A percentile compares a stretch with the other conserved stretches of the same genome.
phyloP scores from a whole-genome alignment of 2,888 invertebrate species.

The Sesia bembeciformis region DNA sequence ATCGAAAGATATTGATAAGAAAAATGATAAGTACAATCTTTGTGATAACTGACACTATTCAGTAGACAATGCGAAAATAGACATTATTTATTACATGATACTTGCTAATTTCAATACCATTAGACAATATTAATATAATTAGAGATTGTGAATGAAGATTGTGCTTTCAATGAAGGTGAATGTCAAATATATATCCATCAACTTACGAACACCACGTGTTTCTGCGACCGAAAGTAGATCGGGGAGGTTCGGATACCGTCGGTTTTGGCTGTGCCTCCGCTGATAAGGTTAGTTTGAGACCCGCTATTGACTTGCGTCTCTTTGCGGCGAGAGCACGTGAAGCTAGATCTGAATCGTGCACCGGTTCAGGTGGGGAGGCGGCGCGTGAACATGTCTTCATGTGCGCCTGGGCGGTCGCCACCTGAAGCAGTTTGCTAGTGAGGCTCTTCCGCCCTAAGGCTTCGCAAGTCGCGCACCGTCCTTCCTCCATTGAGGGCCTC shows the following conservation, averaged over 20 bases:
- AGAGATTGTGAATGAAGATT: too few relatives aligned
- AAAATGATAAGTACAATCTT: neutral
- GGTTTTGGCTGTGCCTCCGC: slow-evolving; percentile 41
- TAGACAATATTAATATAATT: too few relatives aligned
- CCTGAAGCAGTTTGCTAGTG: slow-evolving; percentile 61
- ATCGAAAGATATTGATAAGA: neutral
- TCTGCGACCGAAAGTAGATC: slow-evolving; percentile 50
- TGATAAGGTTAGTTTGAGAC: slow-evolving; percentile 52
- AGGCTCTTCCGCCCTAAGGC: slow-evolving; percentile 61
- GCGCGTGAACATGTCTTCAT: slow-evolving; percentile 55
- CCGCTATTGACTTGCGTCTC: slow-evolving; percentile 61
- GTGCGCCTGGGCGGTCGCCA: slow-evolving; percentile 69
- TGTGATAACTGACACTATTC: neutral
- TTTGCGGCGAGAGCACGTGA: slow-evolving; percentile 62
- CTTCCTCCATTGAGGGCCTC: slow-evolving; percentile 65
- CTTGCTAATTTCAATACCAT: too few relatives aligned
- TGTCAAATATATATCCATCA: slow-evolving; percentile 2
- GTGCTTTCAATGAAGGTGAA: neutral
- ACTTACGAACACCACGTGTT: slow-evolving; percentile 75
- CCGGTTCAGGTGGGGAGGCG: slow-evolving; percentile 38
- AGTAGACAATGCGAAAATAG: too few relatives aligned
- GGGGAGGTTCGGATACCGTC: slow-evolving; percentile 33
- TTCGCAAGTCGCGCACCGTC: slow-evolving; percentile 64
- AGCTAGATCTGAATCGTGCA: slow-evolving; percentile 50
- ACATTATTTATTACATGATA: too few relatives aligned